These are phyloP conservation scores for Belonocnema kinseyi DNA, from an alignment of 1,140 invertebrate genomes.

Conservation along the genomic window DNA sequence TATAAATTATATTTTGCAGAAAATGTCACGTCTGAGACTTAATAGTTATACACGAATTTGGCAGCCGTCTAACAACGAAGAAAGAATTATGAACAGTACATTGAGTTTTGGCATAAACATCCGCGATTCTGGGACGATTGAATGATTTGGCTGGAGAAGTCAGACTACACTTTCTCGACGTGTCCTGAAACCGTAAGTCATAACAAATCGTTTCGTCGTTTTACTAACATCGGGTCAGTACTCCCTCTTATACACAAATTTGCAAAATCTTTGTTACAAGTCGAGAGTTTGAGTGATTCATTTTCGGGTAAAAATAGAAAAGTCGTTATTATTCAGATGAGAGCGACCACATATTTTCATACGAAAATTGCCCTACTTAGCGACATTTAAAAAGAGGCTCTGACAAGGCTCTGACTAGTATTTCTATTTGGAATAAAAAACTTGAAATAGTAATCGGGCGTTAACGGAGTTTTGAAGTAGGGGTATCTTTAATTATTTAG, in stretches of 20 bases:
- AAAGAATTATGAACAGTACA: neutral
- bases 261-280: neutral
- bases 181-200: neutral
- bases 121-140: conserved; percentile 22
- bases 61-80: conserved; percentile 12
- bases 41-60: neutral
- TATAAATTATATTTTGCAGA: neutral
- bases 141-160: conserved; percentile 22
- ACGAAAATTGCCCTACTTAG: no score
- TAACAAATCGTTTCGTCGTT: neutral
- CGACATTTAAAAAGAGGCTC: no score
- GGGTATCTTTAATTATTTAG: no score
- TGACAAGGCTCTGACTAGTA: no score
- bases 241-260: neutral
- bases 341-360: no score
- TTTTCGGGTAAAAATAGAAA: no score
- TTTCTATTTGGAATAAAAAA: no score
- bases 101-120: conserved; percentile 27
- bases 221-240: neutral
- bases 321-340: no score
- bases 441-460: no score
- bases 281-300: no score
- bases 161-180: conserved; percentile 2
- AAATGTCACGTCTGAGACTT: neutral
- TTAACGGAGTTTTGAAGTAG: no score